Evolutionary conservation across 2,888 invertebrate species (phyloP), one percentile per base, ranked within the genome.

Genomic region (Drosophila emarginata): DNA sequence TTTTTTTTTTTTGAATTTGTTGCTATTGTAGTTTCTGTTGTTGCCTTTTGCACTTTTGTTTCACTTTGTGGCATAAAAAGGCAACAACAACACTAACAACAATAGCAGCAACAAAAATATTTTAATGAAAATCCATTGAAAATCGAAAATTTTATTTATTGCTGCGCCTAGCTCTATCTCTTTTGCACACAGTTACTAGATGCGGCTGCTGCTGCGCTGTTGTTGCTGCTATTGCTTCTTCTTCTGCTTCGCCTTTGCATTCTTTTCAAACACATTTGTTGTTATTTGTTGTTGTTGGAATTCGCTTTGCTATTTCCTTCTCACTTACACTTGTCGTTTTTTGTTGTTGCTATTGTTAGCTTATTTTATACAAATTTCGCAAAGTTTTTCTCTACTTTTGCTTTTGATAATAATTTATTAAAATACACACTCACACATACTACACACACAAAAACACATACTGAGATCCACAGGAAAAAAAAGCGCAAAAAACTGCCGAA

Each of bases 41-140:
- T 67, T 80, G 82, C 86, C 88, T 80, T 85, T 77, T 85, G 86
- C 88, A 87, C 86, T 82, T 82, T 82, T 85, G 62, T 79, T 59
- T 60, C 73, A 79, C 66, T 74, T 77, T 72, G 64, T 52, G 67
- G 65, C 67, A 83, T 73, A 59, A 72, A 82, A 58, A 67, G 23
- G 23, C 32, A 58, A 61, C 58, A 15, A 59, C 26, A 37, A 15
- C 36, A 9, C 32, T 2, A 18, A 54, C 37, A 37, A 9, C 32
- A 32, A 9, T 1, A 32, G 9, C 2, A 32, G 32, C 32, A 45
- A 61, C 71, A 72, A 69, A 71, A 72, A 74, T 63, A 21, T 21
- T 45, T 45, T 45, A 45, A 45, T 45, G 45, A 45, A 45, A 45
- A 45, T 21, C 14, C 21, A 45, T 21, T 45, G 18, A 45, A 21